Base-by-base conservation (phyloP, 2,113 vertebrate genomes). In the Tangachromis dhanisi region DNA sequence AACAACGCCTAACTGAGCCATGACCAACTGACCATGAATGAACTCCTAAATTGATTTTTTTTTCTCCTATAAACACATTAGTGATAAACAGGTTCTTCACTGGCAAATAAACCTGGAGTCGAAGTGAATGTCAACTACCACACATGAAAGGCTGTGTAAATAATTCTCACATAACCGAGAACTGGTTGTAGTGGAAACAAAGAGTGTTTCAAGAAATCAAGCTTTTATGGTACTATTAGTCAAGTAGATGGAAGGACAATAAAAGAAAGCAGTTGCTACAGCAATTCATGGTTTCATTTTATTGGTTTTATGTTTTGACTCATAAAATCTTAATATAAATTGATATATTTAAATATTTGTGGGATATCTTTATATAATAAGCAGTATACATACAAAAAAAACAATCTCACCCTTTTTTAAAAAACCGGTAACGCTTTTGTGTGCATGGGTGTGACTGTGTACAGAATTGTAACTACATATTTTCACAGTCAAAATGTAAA, bases 11-110 rank as follows among this genome's bases (percentile, higher is more conserved):
- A 82, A 83, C 88, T 55, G 76, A 89, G 84, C 83, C 84, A 61
- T 71, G 86, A 92, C 82, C 91, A 89, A 79, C 80, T 90, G 93
- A 93, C 93, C 81, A 81, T 80, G 92, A 86, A 85, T 88, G 78
- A 95, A 91, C 63, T 81, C 33, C 81, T 76, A 68, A 92, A 94
- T 93, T 88, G 93, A 92, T 94, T 94, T 88, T 83, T 61, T 42
- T 47, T 2, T 2, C 51, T 84, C 73, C 40, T 19, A 83, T 88
- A 79, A 92, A 94, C 80, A 89, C 16, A n/a, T 59, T 19, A 19
- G 31, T 86, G 88, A 92, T 86, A 80, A 89, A 88, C 84, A 90
- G 76, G 61, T 59, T 83, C 29, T 33, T 86, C 31, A 78, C 54
- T 8, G 66, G 59, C 68, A 85, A 86, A 90, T 87, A 84, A 86